These are phyloP conservation scores for Habropoda laboriosa DNA, from an alignment of 1,140 invertebrate species.

Conservation along the genomic window DNA sequence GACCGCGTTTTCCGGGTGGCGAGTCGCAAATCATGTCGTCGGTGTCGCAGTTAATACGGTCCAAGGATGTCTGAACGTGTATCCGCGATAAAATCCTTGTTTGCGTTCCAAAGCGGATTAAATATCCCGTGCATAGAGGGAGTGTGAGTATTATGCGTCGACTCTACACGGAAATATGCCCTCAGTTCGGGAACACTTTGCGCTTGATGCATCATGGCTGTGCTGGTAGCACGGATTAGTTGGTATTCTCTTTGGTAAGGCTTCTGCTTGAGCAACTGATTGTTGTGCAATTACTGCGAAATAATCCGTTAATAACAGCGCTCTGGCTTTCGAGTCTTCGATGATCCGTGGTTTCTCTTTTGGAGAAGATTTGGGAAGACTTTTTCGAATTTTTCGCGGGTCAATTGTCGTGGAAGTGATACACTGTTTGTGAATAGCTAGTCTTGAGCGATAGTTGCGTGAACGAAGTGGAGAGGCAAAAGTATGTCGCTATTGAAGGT, in stretches of 20 bases:
- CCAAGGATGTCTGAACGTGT: slow-evolving; percentile 30
- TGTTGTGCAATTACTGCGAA: slow-evolving; percentile 16
- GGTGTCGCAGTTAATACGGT: slow-evolving; percentile 5
- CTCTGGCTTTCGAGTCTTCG: too few relatives aligned
- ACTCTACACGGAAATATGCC: slow-evolving; percentile 14
- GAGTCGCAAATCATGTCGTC: neutral
- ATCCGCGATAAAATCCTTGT: slow-evolving; percentile 46
- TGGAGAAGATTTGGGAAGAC: neutral
- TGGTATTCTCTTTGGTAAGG: neutral
- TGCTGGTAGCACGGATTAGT: slow-evolving; percentile 22
- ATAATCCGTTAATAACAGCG: slow-evolving; percentile 18
- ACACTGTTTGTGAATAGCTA: too few relatives aligned
- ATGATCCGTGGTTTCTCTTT: neutral
- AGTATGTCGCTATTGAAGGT: too few relatives aligned
- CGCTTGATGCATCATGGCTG: slow-evolving; percentile 14
- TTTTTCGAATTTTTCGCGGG: too few relatives aligned
- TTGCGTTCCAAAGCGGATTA: slow-evolving; percentile 46
- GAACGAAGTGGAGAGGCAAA: too few relatives aligned
- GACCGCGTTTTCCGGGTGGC: neutral
- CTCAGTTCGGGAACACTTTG: neutral
- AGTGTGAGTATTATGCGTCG: neutral
- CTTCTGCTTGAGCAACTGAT: neutral
- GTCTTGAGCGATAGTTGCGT: too few relatives aligned
- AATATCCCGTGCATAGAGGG: neutral
- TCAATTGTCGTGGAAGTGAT: too few relatives aligned